These are phyloP conservation scores for Brenthis daphne DNA, from an alignment of 2,888 invertebrate species.

Conservation along the genomic window DNA sequence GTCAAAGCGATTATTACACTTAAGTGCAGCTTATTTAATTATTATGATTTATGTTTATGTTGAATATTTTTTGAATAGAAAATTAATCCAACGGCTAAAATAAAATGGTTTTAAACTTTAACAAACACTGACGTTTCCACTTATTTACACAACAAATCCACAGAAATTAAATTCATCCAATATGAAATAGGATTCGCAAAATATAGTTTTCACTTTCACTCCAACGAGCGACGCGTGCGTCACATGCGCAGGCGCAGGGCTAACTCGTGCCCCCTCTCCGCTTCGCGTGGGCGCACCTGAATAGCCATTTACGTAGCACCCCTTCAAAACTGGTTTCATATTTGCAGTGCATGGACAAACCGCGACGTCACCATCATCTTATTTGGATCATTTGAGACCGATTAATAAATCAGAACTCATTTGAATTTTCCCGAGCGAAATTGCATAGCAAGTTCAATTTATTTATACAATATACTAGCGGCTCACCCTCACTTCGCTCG, in stretches of 20 bases:
- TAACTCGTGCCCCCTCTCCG: conserved; percentile 66
- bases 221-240: conserved; percentile 59
- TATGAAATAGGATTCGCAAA: conserved; percentile 25
- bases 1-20: background rate
- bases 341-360: conserved; percentile 41
- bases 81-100: background rate
- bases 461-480: no score
- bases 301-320: conserved; percentile 70
- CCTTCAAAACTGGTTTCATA: conserved; percentile 49
- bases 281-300: conserved; percentile 67
- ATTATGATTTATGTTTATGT: background rate
- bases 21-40: background rate
- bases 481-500: no score
- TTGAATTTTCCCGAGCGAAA: background rate
- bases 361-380: conserved; percentile 34
- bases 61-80: no score
- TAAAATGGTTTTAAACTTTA: background rate
- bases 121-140: conserved; percentile 23
- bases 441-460: no score
- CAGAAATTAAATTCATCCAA: conserved; percentile 20
- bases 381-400: conserved; percentile 26
- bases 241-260: conserved; percentile 70
- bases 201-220: conserved; percentile 38
- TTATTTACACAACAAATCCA: conserved; percentile 20
- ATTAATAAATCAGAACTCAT: conserved; percentile 1